Evolutionary conservation across 2,113 vertebrate species (phyloP), one percentile per base, ranked within the genome.

Genomic region (Solenodon paradoxus): DNA sequence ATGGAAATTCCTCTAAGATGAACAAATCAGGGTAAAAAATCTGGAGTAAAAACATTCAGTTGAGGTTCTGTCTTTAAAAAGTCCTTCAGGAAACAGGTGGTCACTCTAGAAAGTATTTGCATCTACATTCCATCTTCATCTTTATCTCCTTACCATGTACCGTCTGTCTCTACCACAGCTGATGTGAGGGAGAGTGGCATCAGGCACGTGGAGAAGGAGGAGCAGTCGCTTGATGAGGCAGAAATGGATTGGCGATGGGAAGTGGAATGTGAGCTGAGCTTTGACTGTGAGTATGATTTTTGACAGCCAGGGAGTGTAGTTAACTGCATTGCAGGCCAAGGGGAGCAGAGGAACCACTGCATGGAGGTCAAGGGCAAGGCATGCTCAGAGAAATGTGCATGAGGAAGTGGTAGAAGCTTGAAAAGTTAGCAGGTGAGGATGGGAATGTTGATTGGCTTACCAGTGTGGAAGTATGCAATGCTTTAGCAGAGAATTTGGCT

Each of bases 1-100:
- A 22, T 4, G 40, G 69, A 53, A 63, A 68, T 63, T 92, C 85
- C n/a, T 47, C 12, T 72, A 63, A 80, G 59, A 78, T 35, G 55
- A 88, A 30, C 5, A 49, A 32, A 72, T 49, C 72, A 45, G 42
- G 61, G 57, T 84, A 49, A 63, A 88, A 81, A 63, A 30, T 75
- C 30, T 75, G 72, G 38, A 63, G 30, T 11, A 5, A 20, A 63
- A 71, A 5, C 22, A 5, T 77, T 81, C 24, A 35, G 0, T 19
- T 5, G 32, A 30, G n/a, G 16, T 28, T 2, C 9, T 53, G 12
- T 22, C 38, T 26, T 74, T 42, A 26, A 32, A 16, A 47, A 49
- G 5, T 59, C 32, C 15, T 55, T 28, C 15, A 7, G 2, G 4
- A 64, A 84, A 26, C 20, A 22, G 45, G 28, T 15, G 30, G 19